A percentile compares a stretch with the other conserved stretches of the same genome.
These are phyloP conservation scores for Chiridota heheva DNA, from an alignment of 35 echinoderm and acorn worm genomes.

Conservation along the genomic window DNA sequence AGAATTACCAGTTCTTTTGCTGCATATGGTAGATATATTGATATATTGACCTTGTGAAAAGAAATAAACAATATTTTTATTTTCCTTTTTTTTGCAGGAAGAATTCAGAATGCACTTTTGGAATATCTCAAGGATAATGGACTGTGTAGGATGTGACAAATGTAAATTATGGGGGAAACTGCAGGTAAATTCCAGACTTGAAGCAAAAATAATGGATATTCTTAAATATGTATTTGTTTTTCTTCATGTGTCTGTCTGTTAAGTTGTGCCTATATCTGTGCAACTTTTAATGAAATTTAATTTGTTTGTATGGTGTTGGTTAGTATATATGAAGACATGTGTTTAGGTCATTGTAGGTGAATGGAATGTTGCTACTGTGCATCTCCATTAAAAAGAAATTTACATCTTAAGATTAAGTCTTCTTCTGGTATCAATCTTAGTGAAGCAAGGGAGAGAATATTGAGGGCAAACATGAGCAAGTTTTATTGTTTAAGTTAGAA, in stretches of 20 bases:
- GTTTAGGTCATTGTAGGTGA: no score
- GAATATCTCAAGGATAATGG: conserved; percentile 98
- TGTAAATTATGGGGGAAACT: conserved; percentile 98
- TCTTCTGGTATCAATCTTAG: no score
- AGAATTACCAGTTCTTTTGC: no score
- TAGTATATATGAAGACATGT: no score
- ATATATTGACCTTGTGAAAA: neutral
- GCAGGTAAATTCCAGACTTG: conserved; percentile 74
- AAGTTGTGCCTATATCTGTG: neutral
- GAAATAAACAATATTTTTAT: neutral
- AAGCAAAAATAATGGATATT: neutral
- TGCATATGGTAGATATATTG: neutral
- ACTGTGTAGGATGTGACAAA: conserved; percentile 99
- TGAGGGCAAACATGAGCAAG: no score
- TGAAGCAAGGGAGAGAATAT: no score
- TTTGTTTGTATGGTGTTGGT: no score
- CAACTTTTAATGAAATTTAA: neutral
- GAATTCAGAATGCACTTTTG: conserved; percentile 93
- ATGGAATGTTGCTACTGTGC: no score
- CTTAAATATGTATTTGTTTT: neutral
- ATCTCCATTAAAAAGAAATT: no score
- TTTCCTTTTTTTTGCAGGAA: conserved; percentile 60
- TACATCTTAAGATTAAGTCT: no score
- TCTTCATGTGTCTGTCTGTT: neutral
- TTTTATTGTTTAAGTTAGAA: no score